phyloP scores from a whole-genome alignment of 2,797 vertebrate genomes.

The Thamnophis elegans region DNA sequence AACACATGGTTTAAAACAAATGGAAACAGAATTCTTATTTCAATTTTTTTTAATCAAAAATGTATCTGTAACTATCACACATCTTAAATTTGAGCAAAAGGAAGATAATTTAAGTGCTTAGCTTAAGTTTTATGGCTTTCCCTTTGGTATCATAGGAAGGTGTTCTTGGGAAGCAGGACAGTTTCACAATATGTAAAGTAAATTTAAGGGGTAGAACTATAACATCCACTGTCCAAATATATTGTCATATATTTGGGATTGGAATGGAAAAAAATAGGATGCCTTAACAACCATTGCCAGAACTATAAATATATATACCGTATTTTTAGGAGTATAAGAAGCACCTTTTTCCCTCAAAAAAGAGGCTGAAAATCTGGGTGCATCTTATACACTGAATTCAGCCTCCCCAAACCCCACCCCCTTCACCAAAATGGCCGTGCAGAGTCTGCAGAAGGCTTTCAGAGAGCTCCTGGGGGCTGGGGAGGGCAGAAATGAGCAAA shows the following conservation, averaged over 20 bases:
- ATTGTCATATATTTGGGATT: neutral
- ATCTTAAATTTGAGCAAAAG: neutral
- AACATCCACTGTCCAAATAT: neutral
- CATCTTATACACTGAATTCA: too few species aligned
- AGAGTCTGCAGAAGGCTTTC: too few species aligned
- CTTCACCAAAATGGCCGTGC: too few species aligned
- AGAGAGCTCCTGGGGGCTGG: too few species aligned
- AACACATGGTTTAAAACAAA: neutral
- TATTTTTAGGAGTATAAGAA: too few species aligned
- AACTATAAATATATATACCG: neutral
- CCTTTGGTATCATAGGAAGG: neutral
- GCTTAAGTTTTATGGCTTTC: neutral
- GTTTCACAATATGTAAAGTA: neutral
- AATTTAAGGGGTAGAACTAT: neutral
- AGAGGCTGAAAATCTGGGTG: too few species aligned
- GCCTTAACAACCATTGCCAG: neutral
- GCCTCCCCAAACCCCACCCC: too few species aligned
- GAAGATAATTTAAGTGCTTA: neutral
- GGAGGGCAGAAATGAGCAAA: too few species aligned
- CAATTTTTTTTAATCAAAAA: neutral
- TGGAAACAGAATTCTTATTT: slow-evolving; percentile 2
- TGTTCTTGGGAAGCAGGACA: neutral
- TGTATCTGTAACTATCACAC: neutral
- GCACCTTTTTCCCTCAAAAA: too few species aligned
- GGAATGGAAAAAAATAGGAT: neutral